A percentile compares a stretch with the other conserved stretches of the same genome.
These are phyloP conservation scores for Tauraco erythrolophus DNA, from an alignment of 2,113 vertebrate species.

Conservation along the genomic window DNA sequence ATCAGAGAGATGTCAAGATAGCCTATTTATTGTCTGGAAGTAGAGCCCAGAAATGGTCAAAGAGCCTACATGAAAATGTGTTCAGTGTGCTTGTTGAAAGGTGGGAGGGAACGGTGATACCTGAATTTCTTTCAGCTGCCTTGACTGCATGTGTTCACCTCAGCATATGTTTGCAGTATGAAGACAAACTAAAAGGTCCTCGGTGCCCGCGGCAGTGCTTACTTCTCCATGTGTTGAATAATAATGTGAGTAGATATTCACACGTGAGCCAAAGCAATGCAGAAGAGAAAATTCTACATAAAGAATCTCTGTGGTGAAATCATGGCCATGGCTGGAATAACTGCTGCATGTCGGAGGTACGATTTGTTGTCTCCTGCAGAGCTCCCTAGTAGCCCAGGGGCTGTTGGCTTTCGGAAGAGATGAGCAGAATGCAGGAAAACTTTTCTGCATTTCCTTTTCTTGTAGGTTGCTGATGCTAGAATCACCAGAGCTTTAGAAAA, in stretches of 20 bases:
- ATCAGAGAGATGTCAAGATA: neutral
- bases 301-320: neutral
- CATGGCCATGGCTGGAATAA: neutral
- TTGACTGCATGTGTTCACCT: neutral
- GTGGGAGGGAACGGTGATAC: neutral
- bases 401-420: neutral
- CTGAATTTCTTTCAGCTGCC: neutral
- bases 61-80: neutral
- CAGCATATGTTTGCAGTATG: neutral
- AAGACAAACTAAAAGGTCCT: neutral
- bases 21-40: neutral
- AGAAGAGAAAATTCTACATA: neutral
- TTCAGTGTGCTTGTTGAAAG: neutral
- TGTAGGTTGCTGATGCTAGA: neutral
- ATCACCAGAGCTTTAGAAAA: neutral
- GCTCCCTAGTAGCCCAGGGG: neutral
- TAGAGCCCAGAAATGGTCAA: neutral
- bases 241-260: neutral
- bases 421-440: neutral
- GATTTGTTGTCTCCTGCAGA: neutral
- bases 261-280: neutral
- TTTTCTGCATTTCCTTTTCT: neutral
- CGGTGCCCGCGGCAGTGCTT: neutral
- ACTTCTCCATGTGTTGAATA: neutral
- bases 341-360: neutral